These are phyloP conservation scores for Macrophya alboannulata DNA, from an alignment of 2,888 invertebrate species.

Conservation along the genomic window DNA sequence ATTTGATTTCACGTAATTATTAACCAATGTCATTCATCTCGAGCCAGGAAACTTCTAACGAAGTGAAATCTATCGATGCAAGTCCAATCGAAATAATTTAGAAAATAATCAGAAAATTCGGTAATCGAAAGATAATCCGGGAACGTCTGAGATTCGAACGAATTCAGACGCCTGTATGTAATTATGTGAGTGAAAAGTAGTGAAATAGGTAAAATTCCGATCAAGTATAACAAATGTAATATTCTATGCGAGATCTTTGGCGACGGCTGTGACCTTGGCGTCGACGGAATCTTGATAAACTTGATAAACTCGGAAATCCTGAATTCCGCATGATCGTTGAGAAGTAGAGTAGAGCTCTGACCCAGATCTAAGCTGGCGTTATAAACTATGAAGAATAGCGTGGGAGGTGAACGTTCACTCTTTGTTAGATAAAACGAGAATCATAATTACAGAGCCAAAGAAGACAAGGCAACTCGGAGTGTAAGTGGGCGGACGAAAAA, in stretches of 20 bases:
- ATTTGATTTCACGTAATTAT: neutral
- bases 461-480: neutral
- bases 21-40: neutral
- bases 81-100: neutral
- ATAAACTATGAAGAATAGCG: conserved; percentile 29
- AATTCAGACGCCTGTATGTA: neutral
- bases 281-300: neutral
- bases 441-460: neutral
- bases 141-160: neutral
- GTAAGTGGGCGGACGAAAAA: neutral
- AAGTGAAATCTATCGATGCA: neutral
- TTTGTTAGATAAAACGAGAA: conserved; percentile 2
- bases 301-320: neutral
- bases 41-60: neutral
- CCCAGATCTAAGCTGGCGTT: conserved; percentile 26
- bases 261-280: neutral
- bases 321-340: conserved; percentile 21
- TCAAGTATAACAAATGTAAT: neutral
- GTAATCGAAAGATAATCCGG: neutral
- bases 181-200: neutral
- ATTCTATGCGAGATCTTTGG: neutral
- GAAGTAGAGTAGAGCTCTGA: neutral
- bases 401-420: neutral
- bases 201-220: neutral
- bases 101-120: neutral